Evolutionary conservation across 2,797 vertebrate genomes (phyloP), one percentile per base, ranked within the genome.

Genomic region (Varecia variegata): DNA sequence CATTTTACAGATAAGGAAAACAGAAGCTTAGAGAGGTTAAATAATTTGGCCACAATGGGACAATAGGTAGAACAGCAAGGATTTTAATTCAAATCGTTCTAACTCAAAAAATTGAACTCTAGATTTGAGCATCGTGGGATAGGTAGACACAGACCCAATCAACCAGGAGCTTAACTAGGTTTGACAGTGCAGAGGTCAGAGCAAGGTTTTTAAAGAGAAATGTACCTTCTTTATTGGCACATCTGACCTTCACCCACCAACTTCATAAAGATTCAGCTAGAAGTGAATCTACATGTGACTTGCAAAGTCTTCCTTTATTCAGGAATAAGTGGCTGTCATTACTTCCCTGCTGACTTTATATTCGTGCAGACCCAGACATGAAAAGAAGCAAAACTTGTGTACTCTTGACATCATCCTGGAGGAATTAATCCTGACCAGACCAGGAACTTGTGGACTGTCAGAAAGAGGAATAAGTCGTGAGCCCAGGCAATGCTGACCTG

Each of bases 1-100:
- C 38, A 73, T 90, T 84, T 79, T 77, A 77, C n/a, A 91, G 40
- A 32, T 81, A 93, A 96, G 58, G 18, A 87, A 95, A 95, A 86
- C 60, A 90, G 47, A 86, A 93, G 58, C 23, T 76, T 62, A 76
- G 30, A 76, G 23, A 76, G 27, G 60, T 71, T 92, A 71, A 52
- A 20, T 58, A 60, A 74, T 86, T 58, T 81, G 35, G n/a, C 43
- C 35, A 84, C 40, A 60, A 76, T 65, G 40, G 60, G 27, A 89
- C 35, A 76, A 45, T 14, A 92, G 47, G 9, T 67, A 82, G 60
- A 40, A 93, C 93, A 94, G 18, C 21, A 45, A 3, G 56, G 21
- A 71, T 91, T 76, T 94, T 50, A 91, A 76, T 15, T 92, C 54
- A 4, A 85, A 32, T 54, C n/a, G 4, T 5, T 97, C 76, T 71